These are phyloP conservation scores for Arizona elegans DNA, from an alignment of 2,113 vertebrate genomes.

Conservation along the genomic window DNA sequence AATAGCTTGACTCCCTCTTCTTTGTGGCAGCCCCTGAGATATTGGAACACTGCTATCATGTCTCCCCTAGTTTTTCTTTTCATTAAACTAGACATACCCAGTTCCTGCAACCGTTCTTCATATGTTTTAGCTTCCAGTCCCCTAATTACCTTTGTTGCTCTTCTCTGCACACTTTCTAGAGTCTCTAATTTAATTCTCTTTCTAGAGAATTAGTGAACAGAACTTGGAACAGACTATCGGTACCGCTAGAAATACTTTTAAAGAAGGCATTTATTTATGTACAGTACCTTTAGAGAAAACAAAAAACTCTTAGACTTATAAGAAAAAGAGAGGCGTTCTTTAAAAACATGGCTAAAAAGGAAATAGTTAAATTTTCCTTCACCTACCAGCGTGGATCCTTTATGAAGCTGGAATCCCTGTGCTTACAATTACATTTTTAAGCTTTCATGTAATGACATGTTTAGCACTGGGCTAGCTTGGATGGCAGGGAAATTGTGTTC, in stretches of 20 bases:
- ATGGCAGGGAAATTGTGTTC: not conserved
- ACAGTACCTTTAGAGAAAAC: not conserved
- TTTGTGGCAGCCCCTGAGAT: too few relatives aligned
- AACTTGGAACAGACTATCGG: not conserved
- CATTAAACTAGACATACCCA: too few relatives aligned
- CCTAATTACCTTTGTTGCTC: too few relatives aligned
- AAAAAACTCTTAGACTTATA: not conserved
- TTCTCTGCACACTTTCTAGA: too few relatives aligned
- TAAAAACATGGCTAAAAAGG: not conserved
- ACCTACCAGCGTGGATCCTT: not conserved
- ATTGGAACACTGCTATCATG: too few relatives aligned
- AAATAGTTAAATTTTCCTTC: not conserved
- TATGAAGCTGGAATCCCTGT: not conserved
- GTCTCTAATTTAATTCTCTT: too few relatives aligned
- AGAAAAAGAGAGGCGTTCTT: not conserved
- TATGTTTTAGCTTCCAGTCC: too few relatives aligned
- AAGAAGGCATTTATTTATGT: not conserved
- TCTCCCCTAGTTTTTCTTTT: too few relatives aligned
- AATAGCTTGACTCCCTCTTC: too few relatives aligned
- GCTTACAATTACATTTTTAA: not conserved
- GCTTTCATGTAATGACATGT: not conserved
- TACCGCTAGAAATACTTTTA: not conserved
- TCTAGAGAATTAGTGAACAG: not conserved
- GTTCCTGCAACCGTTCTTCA: too few relatives aligned
- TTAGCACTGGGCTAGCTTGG: not conserved